phyloP scores from a whole-genome alignment of 37 sponge, comb jelly and placozoan species.

The Sycon ciliatum region DNA sequence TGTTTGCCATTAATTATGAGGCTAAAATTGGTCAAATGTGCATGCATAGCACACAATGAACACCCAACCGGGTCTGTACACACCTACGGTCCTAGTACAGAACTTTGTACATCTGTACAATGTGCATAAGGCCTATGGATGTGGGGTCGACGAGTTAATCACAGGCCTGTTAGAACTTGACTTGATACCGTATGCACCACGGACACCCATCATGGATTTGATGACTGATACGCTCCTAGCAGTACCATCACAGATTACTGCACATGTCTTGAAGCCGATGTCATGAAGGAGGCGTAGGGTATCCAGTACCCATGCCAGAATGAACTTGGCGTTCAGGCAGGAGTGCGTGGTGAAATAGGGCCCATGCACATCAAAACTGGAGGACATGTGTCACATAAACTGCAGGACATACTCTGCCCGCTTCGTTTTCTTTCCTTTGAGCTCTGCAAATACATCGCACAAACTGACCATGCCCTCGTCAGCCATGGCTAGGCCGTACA shows the following conservation, averaged over 20 bases:
- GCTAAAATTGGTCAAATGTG: too few species aligned
- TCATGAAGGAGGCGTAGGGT: background rate
- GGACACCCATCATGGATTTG: background rate
- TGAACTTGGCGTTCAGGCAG: background rate
- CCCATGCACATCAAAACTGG: constrained; percentile 30
- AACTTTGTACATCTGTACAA: too few species aligned
- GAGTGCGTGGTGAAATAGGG: constrained; percentile 19
- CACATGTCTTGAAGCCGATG: too few species aligned
- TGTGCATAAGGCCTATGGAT: too few species aligned
- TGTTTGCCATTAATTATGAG: too few species aligned
- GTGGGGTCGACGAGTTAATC: too few species aligned
- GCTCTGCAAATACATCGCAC: background rate
- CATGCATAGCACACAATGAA: too few species aligned
- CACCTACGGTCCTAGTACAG: too few species aligned
- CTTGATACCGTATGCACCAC: too few species aligned
- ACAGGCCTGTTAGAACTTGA: too few species aligned
- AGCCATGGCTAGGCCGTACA: too few species aligned
- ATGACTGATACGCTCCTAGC: background rate
- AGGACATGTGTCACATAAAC: constrained; percentile 30
- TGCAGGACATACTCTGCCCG: constrained; percentile 34
- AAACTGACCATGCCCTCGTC: constrained; percentile 1
- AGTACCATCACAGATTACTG: constrained; percentile 19
- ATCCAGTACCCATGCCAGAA: background rate
- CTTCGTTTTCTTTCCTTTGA: background rate
- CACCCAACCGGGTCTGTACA: too few species aligned